Conservation (phyloP, 2,797 vertebrate species). For the Cynodonichthys magdalenae region DNA sequence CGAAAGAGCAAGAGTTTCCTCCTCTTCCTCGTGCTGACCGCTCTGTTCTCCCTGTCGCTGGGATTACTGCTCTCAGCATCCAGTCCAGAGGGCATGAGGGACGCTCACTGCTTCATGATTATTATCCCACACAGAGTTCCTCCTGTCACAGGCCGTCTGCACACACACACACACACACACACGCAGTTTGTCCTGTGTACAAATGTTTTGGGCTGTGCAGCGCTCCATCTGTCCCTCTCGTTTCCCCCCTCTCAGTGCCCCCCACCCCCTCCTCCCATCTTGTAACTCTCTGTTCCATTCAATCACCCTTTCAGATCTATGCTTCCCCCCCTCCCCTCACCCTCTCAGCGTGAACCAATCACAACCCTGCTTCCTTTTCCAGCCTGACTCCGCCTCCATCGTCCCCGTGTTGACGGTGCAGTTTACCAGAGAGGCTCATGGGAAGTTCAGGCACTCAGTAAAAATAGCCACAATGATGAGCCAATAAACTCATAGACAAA, state of each 20-base stretch:
- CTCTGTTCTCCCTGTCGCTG: slow-evolving; percentile 9
- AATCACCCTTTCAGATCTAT: slow-evolving; percentile 41
- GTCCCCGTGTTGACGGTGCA: slow-evolving; percentile 39
- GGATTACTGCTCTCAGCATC: slow-evolving; percentile 46
- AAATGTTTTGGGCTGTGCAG: slow-evolving; percentile 47
- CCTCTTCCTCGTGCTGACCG: slow-evolving; percentile 31
- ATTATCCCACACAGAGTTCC: slow-evolving; percentile 17
- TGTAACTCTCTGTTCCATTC: slow-evolving; percentile 52
- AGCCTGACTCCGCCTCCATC: slow-evolving; percentile 38
- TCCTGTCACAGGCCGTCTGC: slow-evolving; percentile 1
- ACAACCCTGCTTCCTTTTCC: slow-evolving; percentile 64
- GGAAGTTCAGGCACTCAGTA: slow-evolving; percentile 47
- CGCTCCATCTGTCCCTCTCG: slow-evolving; percentile 56
- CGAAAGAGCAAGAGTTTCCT: slow-evolving; percentile 22
- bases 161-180: slow-evolving; percentile 20
- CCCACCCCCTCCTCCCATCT: slow-evolving; percentile 12
- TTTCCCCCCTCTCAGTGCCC: slow-evolving; percentile 16
- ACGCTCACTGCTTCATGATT: slow-evolving; percentile 20
- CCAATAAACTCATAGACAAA: slow-evolving; percentile 7
- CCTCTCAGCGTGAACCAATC: slow-evolving; percentile 55
- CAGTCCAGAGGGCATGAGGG: slow-evolving; percentile 41
- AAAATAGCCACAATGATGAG: slow-evolving; percentile 32
- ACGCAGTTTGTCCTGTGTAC: slow-evolving; percentile 38
- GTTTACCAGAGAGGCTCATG: slow-evolving; percentile 65
- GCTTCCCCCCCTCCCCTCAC: slow-evolving; percentile 20